Conservation (phyloP, 2,113 vertebrate genomes). For the Chionomys nivalis region DNA sequence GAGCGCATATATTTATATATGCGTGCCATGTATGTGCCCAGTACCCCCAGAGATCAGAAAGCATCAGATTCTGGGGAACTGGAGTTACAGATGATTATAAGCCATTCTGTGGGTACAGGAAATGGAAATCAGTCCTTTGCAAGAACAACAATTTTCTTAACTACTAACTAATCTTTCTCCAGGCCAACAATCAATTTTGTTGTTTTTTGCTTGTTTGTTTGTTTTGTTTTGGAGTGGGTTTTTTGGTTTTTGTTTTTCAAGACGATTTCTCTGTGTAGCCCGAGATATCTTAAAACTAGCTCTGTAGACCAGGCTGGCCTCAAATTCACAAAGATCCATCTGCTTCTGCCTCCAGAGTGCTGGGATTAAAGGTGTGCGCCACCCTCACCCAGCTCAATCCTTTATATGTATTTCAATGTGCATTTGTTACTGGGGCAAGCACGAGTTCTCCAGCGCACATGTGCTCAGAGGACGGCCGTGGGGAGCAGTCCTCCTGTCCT, state of each 20-base stretch:
- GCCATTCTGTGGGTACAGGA: background rate
- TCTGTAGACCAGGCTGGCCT: no score
- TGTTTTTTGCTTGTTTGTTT: no score
- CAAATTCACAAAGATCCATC: no score
- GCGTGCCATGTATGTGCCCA: background rate
- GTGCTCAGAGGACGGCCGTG: background rate
- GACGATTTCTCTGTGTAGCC: no score
- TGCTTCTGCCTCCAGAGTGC: no score
- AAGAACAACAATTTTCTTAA: no score
- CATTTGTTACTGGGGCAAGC: background rate
- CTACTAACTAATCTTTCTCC: background rate
- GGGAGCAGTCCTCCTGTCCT: background rate
- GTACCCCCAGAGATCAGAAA: background rate
- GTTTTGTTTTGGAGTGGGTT: no score
- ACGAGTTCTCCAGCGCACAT: no score
- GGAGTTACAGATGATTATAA: background rate
- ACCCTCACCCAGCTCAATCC: background rate
- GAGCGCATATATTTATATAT: no score
- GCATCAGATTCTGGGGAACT: background rate
- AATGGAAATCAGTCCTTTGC: background rate
- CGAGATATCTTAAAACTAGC: no score
- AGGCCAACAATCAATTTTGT: background rate
- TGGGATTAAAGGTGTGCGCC: no score
- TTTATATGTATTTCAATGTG: background rate
- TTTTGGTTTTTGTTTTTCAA: no score